Conservation (phyloP, 2,888 invertebrate genomes). For the Mesochorus sp. region DNA sequence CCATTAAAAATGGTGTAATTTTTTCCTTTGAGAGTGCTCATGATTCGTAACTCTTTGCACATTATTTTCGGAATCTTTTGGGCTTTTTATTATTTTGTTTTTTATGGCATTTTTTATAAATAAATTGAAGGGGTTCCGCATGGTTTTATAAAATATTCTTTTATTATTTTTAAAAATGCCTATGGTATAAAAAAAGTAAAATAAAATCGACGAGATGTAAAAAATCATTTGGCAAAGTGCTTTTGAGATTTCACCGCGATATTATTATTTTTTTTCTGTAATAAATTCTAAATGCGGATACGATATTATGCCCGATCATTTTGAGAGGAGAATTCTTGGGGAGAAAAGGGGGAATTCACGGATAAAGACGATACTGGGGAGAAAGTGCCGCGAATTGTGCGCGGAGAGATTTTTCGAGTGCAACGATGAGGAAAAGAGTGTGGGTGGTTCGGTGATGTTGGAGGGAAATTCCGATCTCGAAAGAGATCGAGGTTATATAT, state of each 20-base stretch:
- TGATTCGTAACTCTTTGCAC: too few relatives aligned
- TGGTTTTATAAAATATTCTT: too few relatives aligned
- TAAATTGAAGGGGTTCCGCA: too few relatives aligned
- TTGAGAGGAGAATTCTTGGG: conserved; percentile 29
- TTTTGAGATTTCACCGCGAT: conserved; percentile 35
- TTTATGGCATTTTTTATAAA: too few relatives aligned
- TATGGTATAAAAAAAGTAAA: conserved; percentile 8
- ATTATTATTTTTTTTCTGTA: conserved; percentile 49
- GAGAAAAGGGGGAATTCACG: background rate
- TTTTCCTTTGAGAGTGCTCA: too few relatives aligned
- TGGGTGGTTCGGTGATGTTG: background rate
- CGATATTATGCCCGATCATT: conserved; percentile 58
- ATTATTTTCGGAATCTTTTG: too few relatives aligned
- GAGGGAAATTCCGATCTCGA: conserved; percentile 14
- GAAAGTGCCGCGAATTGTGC: conserved; percentile 18
- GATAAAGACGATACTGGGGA: conserved; percentile 15
- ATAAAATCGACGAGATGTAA: background rate
- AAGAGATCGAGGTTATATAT: background rate
- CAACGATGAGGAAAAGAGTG: conserved; percentile 41
- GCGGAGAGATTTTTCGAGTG: conserved; percentile 37
- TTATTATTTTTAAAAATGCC: too few relatives aligned
- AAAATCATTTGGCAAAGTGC: conserved; percentile 28
- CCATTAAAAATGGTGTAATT: too few relatives aligned
- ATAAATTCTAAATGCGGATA: conserved; percentile 53
- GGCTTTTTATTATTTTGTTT: too few relatives aligned